Conservation (phyloP, 2,797 vertebrate genomes). For the Okamejei kenojei region DNA sequence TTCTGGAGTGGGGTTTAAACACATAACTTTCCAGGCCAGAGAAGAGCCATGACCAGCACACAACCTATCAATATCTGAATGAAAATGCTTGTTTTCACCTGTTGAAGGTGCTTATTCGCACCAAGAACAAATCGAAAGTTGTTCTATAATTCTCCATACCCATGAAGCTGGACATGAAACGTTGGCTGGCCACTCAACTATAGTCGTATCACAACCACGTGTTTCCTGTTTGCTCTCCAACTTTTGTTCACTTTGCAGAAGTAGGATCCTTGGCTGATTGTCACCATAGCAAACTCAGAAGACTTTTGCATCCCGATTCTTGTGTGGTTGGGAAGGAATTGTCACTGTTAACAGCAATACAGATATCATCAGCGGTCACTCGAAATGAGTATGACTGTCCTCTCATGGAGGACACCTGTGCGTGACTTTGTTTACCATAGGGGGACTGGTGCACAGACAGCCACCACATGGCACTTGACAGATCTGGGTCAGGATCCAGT, state of each 20-base stretch:
- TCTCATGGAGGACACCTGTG: too few species aligned
- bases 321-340: neutral
- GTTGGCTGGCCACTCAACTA: neutral
- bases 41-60: too few species aligned
- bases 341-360: neutral
- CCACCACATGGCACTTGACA: too few species aligned
- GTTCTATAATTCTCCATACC: neutral
- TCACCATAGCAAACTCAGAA: neutral
- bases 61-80: too few species aligned
- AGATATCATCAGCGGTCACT: neutral
- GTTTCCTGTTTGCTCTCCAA: neutral
- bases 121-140: neutral
- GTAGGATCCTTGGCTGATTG: neutral
- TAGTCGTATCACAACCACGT: neutral
- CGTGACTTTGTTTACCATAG: too few species aligned
- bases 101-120: neutral
- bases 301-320: neutral
- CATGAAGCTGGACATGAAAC: neutral
- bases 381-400: too few species aligned
- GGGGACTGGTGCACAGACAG: too few species aligned
- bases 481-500: too few species aligned
- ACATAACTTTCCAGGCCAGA: too few species aligned
- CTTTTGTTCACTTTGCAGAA: neutral
- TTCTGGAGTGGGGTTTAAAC: too few species aligned
- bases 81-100: neutral